These are phyloP conservation scores for Pseudomyrmex sp. DNA, from an alignment of 1,140 invertebrate genomes.

Conservation along the genomic window DNA sequence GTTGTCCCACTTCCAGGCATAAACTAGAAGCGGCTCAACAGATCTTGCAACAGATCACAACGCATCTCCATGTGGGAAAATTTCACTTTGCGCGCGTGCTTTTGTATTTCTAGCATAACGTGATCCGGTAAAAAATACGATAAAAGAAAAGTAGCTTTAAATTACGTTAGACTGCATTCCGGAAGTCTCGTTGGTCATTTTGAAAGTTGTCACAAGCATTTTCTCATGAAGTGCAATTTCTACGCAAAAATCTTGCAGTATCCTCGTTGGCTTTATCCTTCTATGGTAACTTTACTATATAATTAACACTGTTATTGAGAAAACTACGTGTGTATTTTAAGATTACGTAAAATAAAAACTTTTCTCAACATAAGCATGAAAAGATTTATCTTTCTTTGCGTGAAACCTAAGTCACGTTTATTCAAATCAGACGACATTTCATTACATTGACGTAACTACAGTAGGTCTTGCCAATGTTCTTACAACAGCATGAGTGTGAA, in stretches of 20 bases:
- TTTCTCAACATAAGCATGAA: background rate
- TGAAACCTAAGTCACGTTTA: background rate
- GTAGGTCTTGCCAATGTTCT: conserved; percentile 18
- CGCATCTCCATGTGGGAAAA: background rate
- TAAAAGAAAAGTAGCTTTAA: conserved; percentile 29
- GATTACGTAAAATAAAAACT: background rate
- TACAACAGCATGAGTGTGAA: background rate
- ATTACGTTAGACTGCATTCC: conserved; percentile 13
- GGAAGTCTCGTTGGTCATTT: conserved; percentile 3
- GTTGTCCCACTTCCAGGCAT: conserved; percentile 43
- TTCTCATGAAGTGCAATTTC: background rate
- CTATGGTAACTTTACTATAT: background rate
- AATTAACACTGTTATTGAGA: background rate
- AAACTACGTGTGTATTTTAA: background rate
- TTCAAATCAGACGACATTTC: conserved; percentile 22
- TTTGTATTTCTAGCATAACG: conserved; percentile 27
- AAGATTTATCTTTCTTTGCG: background rate
- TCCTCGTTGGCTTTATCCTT: background rate
- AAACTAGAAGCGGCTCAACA: background rate
- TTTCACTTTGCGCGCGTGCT: background rate
- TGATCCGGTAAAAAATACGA: conserved; percentile 13
- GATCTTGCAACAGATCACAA: background rate
- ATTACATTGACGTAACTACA: conserved; percentile 38
- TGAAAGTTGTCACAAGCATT: conserved; percentile 19
- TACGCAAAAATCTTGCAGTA: background rate